Evolutionary conservation across 2,113 vertebrate species (phyloP), one percentile per base, ranked within the genome.

Genomic region (Junco hyemalis): DNA sequence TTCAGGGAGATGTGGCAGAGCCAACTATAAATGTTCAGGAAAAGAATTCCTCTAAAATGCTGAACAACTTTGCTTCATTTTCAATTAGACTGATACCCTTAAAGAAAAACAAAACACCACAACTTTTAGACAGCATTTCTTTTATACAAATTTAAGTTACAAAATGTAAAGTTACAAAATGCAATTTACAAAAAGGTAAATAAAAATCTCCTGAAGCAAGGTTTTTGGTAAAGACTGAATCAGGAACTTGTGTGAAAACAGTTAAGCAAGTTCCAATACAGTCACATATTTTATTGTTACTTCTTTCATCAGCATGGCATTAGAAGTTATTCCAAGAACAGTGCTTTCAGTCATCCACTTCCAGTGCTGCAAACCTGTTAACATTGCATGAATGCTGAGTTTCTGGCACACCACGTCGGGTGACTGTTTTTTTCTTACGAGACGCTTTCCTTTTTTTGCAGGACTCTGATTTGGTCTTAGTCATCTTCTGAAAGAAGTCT

Each of bases 281-380:
- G 63, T 81, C 33, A 22, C 1, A 4, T 63, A 71, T 72, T 63
- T 77, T 42, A 25, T 64, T 36, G 8, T 8, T 61, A 31, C 31
- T 77, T 63, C 44, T 87, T 85, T 89, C 53, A 81, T 42, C 61
- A 31, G 24, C 23, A 9, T 21, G 38, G 80, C 60, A 68, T 28
- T 69, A 65, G 7, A 50, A 56, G 5, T 66, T 53, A 29, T 8
- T 89, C 14, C 15, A 63, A 78, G 45, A 60, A 4, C 35, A 81
- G 47, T 28, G 31, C 29, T 94, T 93, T 85, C 88, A 93, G 60
- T 98, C 94, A 29, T 97, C 96, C 38, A 79, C 36, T 76, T n/a
- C 53, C 45, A 98, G 83, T 9, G 79, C 20, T 60, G 90, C 82
- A 97, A 98, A 98, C 33, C 89, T 96, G 50, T 97, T 97, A 40